These are phyloP conservation scores for Leptobrachium ailaonicum DNA, from an alignment of 2,113 vertebrate genomes.

Conservation along the genomic window DNA sequence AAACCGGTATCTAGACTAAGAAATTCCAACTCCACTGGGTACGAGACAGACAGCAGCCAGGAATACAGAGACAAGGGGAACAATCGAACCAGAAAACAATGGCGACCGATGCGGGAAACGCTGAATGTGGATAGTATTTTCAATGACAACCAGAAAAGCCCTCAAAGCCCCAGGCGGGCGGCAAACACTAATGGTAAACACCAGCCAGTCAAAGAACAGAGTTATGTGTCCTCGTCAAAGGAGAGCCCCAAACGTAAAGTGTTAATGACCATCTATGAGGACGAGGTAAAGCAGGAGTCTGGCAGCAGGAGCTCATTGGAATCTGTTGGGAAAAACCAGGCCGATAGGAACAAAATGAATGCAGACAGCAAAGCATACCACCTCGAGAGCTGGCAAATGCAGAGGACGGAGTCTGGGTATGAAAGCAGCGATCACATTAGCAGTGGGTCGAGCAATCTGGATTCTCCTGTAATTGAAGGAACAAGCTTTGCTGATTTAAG, in stretches of 20 bases:
- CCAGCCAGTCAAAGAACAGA: slow-evolving; percentile 65
- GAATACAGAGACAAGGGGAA: slow-evolving; percentile 74
- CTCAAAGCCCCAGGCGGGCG: slow-evolving; percentile 74
- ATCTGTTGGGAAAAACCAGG: slow-evolving; percentile 70
- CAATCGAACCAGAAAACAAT: slow-evolving; percentile 69
- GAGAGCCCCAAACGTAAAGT: slow-evolving; percentile 81
- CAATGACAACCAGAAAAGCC: slow-evolving; percentile 78
- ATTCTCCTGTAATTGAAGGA: slow-evolving; percentile 79
- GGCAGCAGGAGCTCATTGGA: slow-evolving; percentile 84
- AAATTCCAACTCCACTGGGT: slow-evolving; percentile 69
- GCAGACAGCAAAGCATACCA: slow-evolving; percentile 61
- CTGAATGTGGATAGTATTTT: slow-evolving; percentile 92
- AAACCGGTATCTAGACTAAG: slow-evolving; percentile 54
- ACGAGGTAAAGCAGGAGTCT: slow-evolving; percentile 81
- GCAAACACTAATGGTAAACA: slow-evolving; percentile 59
- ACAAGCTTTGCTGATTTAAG: slow-evolving; percentile 64
- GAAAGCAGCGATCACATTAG: slow-evolving; percentile 91
- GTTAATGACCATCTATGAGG: slow-evolving; percentile 94
- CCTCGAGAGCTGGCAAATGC: slow-evolving; percentile 83
- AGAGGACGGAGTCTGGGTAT: slow-evolving; percentile 89
- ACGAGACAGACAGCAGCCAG: slow-evolving; percentile 88
- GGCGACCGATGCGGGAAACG: slow-evolving; percentile 87
- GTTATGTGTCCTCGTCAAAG: slow-evolving; percentile 62
- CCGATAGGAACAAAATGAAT: slow-evolving; percentile 71
- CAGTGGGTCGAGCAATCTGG: slow-evolving; percentile 81